Base-by-base conservation (phyloP, 2,113 vertebrate genomes). In the Ciconia stormi region DNA sequence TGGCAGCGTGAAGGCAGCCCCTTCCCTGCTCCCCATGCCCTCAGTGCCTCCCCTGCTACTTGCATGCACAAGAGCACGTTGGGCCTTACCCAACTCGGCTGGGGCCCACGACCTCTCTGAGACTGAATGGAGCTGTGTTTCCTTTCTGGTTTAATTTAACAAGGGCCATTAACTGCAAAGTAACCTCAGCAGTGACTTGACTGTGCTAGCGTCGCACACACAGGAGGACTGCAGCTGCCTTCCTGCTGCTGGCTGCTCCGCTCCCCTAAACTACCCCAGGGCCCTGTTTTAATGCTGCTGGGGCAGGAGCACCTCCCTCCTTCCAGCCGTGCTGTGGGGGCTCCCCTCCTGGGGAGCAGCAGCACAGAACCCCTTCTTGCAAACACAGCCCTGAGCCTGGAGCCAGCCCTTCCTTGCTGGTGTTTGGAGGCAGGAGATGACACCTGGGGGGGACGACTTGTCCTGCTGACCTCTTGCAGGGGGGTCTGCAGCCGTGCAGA, bases 151-250 rank as follows among this genome's bases (percentile, higher is more conserved):
- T 90, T 63, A 91, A 89, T 82, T 87, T 63, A 82, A n/a, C 38
- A 84, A 76, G 50, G 83, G 69, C 67, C 49, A 27, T 84, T 88
- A 65, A 62, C 20, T 56, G 56, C 76, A 40, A 76, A 62, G 61
- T 66, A 90, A 69, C 46, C 38, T 73, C 38, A 46, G 70, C 5
- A 14, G 55, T 53, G 59, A 87, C 40, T 92, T 52, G 36, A 79
- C 36, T 52, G 34, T 36, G 71, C n/a, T 26, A 26, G 38, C 0
- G 0, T 65, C 3, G 0, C 53, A 76, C 2, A 1, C 1, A 4
- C 0, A 0, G 46, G 38, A 55, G 56, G 38, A 34, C 26, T 77
- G 71, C 52, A 65, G 22, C 82, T 49, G 62, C 62, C 71, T 83
- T 77, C 46, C 21, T 88, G 18, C 52, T 94, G 61, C 52, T 86